Base-by-base conservation (phyloP, 2,113 vertebrate species). In the Burhinus oedicnemus region DNA sequence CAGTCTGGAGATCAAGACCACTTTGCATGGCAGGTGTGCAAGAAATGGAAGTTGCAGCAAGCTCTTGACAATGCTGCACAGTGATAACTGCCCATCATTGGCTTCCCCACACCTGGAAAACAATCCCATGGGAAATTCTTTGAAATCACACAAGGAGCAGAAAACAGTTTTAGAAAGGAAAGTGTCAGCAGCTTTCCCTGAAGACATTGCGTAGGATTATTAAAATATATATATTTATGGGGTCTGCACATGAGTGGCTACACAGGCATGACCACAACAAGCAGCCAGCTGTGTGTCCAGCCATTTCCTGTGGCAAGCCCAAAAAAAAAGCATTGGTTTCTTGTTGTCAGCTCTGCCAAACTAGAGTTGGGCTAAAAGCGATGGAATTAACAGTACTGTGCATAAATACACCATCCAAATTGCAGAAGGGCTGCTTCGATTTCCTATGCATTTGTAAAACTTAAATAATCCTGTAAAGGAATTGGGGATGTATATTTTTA, bases 391-490 rank as follows among this genome's bases (percentile, higher is more conserved):
- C 14, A 75, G 40, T 5, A 2, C 40, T 44, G 30, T 14, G 16
- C 79, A 77, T 1, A 2, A 81, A 30, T 9, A 65, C 32, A 49
- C 15, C 42, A 14, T 8, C 0, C 1, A 45, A 36, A 27, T 1
- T 58, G n/a, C 69, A 78, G 40, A 81, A 69, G 27, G 51, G 38
- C 62, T 83, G 45, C 61, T 88, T 83, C 58, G 20, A 6, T 66
- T 86, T 75, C 68, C 66, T 64, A 40, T 3, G 1, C 11, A 55
- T 64, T 51, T 3, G 1, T 42, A 77, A n/a, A 80, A 52, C 54
- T 47, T 45, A 19, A 68, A 23, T 27, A 87, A 22, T 20, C 32
- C 36, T 49, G 83, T 45, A 40, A 25, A 70, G 13, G 74, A 38
- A 8, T 27, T n/a, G 27, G 32, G 38, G 26, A 21, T 78, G 55